Base-by-base conservation (phyloP, 2,888 invertebrate species). In the Philopedon plagiatum region DNA sequence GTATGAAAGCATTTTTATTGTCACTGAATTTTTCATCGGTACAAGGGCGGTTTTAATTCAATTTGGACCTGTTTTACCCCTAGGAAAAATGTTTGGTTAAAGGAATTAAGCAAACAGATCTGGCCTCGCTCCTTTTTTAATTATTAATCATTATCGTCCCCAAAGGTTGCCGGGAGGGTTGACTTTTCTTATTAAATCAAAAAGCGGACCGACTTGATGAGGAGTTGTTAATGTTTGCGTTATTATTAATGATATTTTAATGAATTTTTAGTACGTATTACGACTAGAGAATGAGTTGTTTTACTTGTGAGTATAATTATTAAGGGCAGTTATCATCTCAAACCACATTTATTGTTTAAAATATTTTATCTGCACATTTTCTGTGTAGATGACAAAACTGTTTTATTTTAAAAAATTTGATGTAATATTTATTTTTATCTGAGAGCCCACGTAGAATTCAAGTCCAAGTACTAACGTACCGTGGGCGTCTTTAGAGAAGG, bases 51-150 rank as follows among this genome's bases (percentile, higher is more conserved):
- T 11, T 19, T 8, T 71, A 71, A 71, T 71, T 71, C 60, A 71
- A 71, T 71, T 63, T 58, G 26, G 57, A 9, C 57, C 29, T 18
- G 18, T 54, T 54, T 29, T 29, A 54, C 51, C 19, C 58, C 61
- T 44, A 26, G 11, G 13, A 39, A 78, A 79, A 77, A 80, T 81
- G 82, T 81, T 82, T 81, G 80, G 79, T 78, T 82, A 82, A 81
- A 80, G 79, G 82, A 82, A 81, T 81, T 82, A 81, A 75, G 78
- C 80, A 81, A 80, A 80, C 77, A 79, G 76, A 71, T 69, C 60
- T 70, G 73, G 69, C 69, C 75, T 76, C 76, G 74, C 73, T 76
- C 74, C 75, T 79, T 78, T n/a, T 78, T 80, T 78, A 80, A 80
- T 80, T 77, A 80, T 80, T 80, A 74, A 80, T 75, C 76, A 77